Percentiles rank a stretch among this genome's conserved stretches.
phyloP scores from a whole-genome alignment of 2,797 vertebrate genomes.

The Myripristis jacobus region DNA sequence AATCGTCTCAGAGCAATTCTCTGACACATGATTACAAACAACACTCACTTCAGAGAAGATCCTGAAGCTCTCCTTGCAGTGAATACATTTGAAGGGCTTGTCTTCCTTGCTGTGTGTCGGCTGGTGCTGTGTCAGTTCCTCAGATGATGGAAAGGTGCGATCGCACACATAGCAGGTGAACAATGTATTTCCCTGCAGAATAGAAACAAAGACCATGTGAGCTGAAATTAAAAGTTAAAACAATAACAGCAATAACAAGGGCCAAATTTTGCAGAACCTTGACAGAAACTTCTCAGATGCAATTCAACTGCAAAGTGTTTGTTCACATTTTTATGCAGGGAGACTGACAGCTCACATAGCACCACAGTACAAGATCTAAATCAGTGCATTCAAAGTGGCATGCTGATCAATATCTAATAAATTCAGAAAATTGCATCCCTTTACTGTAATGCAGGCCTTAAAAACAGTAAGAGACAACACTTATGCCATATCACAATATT shows the following conservation, averaged over 20 bases:
- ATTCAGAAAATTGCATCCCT: too few species aligned
- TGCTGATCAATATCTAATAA: too few species aligned
- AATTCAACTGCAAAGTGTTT: rapidly evolving
- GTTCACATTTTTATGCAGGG: not conserved
- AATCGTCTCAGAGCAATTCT: too few species aligned
- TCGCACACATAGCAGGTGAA: constrained; percentile 90
- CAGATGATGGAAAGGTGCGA: constrained; percentile 86
- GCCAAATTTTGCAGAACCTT: not conserved
- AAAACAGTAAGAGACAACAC: too few species aligned
- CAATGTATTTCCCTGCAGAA: constrained; percentile 83
- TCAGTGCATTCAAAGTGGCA: too few species aligned
- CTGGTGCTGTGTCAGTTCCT: constrained; percentile 87
- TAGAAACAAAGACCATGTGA: constrained; percentile 2
- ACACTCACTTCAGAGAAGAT: constrained; percentile 85
- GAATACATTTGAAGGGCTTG: constrained; percentile 87
- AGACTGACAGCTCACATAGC: not conserved
- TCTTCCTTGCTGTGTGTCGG: constrained; percentile 86
- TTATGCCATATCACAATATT: too few species aligned
- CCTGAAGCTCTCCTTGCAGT: constrained; percentile 86
- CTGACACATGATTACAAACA: not conserved
- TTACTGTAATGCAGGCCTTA: too few species aligned
- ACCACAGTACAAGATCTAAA: not conserved
- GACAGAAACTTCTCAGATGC: not conserved
- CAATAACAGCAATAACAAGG: not conserved
- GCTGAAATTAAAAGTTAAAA: constrained; percentile 5